Evolutionary conservation across 2,797 vertebrate genomes (phyloP).

Genomic region (Cyprinodon diabolis): DNA sequence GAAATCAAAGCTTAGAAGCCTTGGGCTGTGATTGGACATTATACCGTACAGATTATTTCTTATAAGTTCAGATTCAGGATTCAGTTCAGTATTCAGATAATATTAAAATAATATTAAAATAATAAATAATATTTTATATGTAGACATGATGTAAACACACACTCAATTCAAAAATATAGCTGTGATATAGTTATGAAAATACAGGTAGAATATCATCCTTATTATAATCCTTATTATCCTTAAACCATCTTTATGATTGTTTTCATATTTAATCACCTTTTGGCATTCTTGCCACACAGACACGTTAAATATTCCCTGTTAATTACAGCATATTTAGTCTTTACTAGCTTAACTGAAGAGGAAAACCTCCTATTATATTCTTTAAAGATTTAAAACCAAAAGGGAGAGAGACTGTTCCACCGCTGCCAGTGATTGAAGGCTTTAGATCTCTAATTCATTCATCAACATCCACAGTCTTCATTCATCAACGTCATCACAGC

Average conservation of each 20-base stretch:
- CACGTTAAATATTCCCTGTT: background rate
- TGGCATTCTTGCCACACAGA: background rate
- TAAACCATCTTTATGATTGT: background rate
- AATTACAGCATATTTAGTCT: constrained; percentile 14
- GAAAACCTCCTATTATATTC: constrained; percentile 22
- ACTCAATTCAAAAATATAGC: too few species aligned
- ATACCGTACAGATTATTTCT: background rate
- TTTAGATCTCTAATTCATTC: constrained; percentile 63
- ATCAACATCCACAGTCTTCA: constrained; percentile 58
- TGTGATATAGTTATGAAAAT: background rate
- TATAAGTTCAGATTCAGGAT: too few species aligned
- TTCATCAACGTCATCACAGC: constrained; percentile 67
- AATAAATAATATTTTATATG: too few species aligned
- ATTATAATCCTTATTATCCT: too few species aligned
- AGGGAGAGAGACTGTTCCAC: constrained; percentile 25
- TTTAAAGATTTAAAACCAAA: constrained; percentile 31
- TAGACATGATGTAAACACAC: too few species aligned
- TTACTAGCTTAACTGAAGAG: constrained; percentile 22
- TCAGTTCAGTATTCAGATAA: too few species aligned
- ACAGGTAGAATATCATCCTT: background rate
- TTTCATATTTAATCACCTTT: background rate
- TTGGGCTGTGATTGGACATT: background rate
- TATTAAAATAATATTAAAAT: too few species aligned
- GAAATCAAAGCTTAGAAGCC: too few species aligned
- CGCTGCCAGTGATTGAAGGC: constrained; percentile 56